phyloP scores from a whole-genome alignment of 1,140 invertebrate species.

The Brachionus rubens region DNA sequence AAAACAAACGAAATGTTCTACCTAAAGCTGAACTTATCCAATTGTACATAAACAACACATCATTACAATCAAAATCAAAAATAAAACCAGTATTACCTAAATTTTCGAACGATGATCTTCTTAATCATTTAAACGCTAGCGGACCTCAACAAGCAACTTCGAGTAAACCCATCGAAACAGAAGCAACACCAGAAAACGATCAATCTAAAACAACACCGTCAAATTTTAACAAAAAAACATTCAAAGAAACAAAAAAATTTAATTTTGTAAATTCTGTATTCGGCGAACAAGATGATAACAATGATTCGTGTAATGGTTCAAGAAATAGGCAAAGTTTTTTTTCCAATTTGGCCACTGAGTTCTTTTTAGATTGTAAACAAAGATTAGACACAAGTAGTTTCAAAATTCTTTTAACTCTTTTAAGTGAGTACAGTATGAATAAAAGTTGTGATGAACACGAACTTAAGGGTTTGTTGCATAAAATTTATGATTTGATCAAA shows the following conservation, averaged over 20 bases:
- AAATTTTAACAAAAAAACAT: not conserved
- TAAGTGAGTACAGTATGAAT: not conserved
- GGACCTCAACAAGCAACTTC: not conserved
- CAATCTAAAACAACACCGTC: not conserved
- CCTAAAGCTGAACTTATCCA: slow-evolving; percentile 19
- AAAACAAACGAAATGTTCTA: slow-evolving; percentile 12
- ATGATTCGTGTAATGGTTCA: not conserved
- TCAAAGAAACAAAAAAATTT: slow-evolving; percentile 3
- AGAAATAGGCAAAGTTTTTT: not conserved
- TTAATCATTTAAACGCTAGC: not conserved
- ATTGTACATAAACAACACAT: not conserved
- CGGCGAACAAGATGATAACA: not conserved
- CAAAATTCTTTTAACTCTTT: not conserved
- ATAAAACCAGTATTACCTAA: slow-evolving; percentile 10
- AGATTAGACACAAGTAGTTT: slow-evolving; percentile 9
- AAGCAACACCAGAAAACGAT: not conserved
- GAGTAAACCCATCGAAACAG: not conserved
- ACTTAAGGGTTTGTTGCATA: not conserved
- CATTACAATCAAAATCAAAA: not conserved
- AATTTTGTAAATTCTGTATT: not conserved
- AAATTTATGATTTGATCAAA: slow-evolving; percentile 14
- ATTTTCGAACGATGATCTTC: slow-evolving; percentile 11
- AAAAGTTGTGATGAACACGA: not conserved
- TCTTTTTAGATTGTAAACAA: slow-evolving; percentile 31
- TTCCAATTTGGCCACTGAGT: not conserved